A percentile compares a stretch with the other conserved stretches of the same genome.
These are phyloP conservation scores for Cinclus cinclus DNA, from an alignment of 2,113 vertebrate species.

Conservation along the genomic window DNA sequence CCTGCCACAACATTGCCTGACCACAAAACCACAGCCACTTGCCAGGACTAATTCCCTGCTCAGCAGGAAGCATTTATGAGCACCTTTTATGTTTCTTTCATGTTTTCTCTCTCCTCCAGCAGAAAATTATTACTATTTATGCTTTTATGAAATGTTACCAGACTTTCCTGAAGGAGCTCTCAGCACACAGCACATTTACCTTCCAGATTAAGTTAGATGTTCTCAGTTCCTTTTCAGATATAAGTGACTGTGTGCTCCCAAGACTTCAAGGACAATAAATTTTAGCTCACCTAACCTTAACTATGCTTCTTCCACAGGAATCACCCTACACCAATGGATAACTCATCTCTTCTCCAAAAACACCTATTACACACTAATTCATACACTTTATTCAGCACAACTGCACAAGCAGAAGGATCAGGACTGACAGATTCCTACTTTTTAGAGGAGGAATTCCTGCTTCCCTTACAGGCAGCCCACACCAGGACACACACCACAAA, in stretches of 20 bases:
- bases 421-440: neutral
- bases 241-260: neutral
- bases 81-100: neutral
- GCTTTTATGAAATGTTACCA: neutral
- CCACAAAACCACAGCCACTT: neutral
- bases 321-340: neutral
- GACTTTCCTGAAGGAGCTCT: neutral
- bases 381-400: neutral
- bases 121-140: neutral
- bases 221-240: no score
- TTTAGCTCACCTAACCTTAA: neutral
- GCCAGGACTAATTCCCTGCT: constrained; percentile 26
- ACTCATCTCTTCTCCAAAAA: neutral
- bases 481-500: neutral
- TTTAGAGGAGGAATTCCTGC: neutral
- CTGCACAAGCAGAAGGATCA: neutral
- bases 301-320: neutral
- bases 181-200: neutral
- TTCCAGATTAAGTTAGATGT: neutral
- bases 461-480: neutral
- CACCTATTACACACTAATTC: neutral
- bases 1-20: constrained; percentile 1
- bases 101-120: neutral
- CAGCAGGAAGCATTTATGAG: neutral
- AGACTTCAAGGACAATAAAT: neutral